Evolutionary conservation across 2,888 invertebrate genomes (phyloP), one percentile per base, ranked within the genome.

Genomic region (Thalpophila matura): DNA sequence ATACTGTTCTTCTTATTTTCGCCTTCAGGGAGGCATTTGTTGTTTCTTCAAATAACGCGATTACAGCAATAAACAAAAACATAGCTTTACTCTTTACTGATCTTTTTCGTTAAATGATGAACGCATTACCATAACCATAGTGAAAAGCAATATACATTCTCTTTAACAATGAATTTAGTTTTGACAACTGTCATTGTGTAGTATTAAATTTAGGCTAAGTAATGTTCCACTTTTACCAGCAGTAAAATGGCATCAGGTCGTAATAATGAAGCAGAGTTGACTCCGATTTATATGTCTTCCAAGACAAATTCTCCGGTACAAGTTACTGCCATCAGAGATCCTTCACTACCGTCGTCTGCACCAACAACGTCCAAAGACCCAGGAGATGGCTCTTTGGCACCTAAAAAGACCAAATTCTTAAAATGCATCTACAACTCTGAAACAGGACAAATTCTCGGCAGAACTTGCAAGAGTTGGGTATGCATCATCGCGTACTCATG

Each of bases 391-490:
- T 3, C 10, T 2, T 5, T 0, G 2, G 4, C 0, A 26, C 35
- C 40, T 27, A 63, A 82, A 16, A 57, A 57, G 31, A 81, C 74
- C 49, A 79, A 58, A 47, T 86, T 77, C 27, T 74, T 55, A 5
- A 77, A 66, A 0, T 86, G 62, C 58, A 0, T 90, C 1, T 92
- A 93, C 72, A 68, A 94, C 56, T 86, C 51, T 53, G 67, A 89
- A 3, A 78, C 79, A 0, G 84, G 83, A 24, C 81, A 84, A 5
- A 83, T 74, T 55, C 90, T 89, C 26, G 89, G 82, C 1, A 82
- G 93, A 74, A 86, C 89, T 0, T 84, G 85, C n/a, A 49, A n/a
- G 12, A 90, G 86, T 63, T 94, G 94, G 94, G 0, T 82, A 0
- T 63, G 55, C 5, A 91, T 94, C 4, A 29, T 88, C 3, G 1